phyloP scores from a whole-genome alignment of 2,113 vertebrate species.

The Aplodontia rufa region DNA sequence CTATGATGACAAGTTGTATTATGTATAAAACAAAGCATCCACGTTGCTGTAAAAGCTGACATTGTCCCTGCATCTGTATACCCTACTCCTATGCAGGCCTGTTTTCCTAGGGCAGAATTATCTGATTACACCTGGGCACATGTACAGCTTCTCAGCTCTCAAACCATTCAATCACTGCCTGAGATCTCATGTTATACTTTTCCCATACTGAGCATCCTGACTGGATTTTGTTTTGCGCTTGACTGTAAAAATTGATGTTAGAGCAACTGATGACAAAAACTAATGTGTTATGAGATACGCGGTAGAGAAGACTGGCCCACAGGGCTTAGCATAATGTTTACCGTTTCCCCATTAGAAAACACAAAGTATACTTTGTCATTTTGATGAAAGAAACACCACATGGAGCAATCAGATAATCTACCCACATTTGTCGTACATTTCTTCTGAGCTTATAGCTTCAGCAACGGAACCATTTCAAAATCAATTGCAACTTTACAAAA shows the following conservation, averaged over 20 bases:
- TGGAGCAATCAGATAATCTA: neutral
- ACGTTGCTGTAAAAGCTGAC: neutral
- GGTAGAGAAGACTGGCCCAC: neutral
- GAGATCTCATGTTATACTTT: neutral
- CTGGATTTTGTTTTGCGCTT: neutral
- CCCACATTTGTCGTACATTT: neutral
- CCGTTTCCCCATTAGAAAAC: neutral
- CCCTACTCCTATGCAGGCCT: neutral
- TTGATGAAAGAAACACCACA: neutral
- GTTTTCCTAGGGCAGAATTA: neutral
- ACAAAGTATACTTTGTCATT: neutral
- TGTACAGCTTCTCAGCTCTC: neutral
- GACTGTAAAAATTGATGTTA: neutral
- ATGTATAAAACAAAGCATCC: neutral
- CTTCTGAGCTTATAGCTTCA: neutral
- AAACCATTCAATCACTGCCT: neutral
- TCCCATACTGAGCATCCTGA: neutral
- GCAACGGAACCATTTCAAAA: slow-evolving; percentile 36
- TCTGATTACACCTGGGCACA: neutral
- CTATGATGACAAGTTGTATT: neutral
- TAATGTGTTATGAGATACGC: neutral
- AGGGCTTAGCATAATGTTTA: neutral
- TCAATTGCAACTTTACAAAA: slow-evolving; percentile 35
- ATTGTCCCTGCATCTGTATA: neutral
- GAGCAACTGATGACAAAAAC: neutral